Base-by-base conservation (phyloP, 2,888 invertebrate genomes). In the Harpalus rufipes region DNA sequence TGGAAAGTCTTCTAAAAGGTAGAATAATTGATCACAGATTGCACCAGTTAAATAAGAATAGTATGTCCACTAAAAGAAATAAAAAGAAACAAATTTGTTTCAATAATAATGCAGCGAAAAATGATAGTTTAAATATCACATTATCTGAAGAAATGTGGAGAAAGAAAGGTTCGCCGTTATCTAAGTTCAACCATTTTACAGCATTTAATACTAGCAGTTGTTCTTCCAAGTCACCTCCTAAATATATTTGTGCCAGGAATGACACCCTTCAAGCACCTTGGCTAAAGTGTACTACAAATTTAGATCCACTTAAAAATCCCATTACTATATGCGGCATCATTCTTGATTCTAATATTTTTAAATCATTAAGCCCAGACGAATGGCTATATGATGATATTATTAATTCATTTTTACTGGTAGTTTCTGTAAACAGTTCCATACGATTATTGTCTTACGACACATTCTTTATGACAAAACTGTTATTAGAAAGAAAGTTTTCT, bases 361-460 rank as follows among this genome's bases (percentile, higher is more conserved):
- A 25, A 18, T 39, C 58, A 21, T 25, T 78, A 25, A 7, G n/a
- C 18, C 18, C 18, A 21, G n/a, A 56, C 18, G 25, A 56, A 10
- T 78, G 78, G 78, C 18, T 78, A 56, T 32, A 78, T 58, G 78
- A 78, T 78, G 32, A 78, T 18, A 56, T 78, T 21, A 56, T 78
- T 5, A 78, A 78, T 41, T 21, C 25, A 39, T 78, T 78, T 78
- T 56, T 51, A 8, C 21, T 25, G 7, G 16, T 56, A 18, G 21
- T 78, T 25, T 16, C 25, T 8, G 10, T 5, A 6, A 25, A 78
- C 25, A 16, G 10, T 39, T 39, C n/a, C n/a, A 18, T 18, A 6
- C n/a, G 58, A n/a, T 0, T 78, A 12, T 21, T 78, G 12, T n/a
- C 14, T 14, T 68, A 32, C n/a, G 68, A 68, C 32, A 68, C 68